phyloP scores from a whole-genome alignment of 1,140 invertebrate species.

The Samia ricini region DNA sequence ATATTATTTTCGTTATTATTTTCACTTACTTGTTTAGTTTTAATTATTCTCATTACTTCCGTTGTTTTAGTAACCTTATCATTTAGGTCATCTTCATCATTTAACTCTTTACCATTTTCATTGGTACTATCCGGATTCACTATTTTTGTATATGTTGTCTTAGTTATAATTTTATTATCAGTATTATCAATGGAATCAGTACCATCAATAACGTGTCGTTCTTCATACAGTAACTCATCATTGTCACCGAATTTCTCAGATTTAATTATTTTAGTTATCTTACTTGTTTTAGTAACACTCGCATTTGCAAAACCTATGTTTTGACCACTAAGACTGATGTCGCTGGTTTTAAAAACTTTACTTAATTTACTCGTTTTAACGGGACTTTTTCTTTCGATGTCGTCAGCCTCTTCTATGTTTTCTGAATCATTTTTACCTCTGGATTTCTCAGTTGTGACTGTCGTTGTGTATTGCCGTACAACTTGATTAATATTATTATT shows the following conservation, averaged over 20 bases:
- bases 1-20: background rate
- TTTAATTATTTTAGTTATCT: background rate
- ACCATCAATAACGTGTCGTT: background rate
- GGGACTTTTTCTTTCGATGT: background rate
- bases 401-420: background rate
- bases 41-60: background rate
- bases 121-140: background rate
- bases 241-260: background rate
- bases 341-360: background rate
- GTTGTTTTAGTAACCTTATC: background rate
- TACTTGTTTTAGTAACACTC: background rate
- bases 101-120: background rate
- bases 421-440: background rate
- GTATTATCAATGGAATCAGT: background rate
- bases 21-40: background rate
- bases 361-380: background rate
- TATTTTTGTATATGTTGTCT: background rate
- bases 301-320: background rate
- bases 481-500: background rate
- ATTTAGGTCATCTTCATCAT: background rate
- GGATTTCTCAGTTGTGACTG: background rate
- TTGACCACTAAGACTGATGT: background rate
- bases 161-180: background rate
- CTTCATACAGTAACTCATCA: background rate
- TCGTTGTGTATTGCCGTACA: background rate